Evolutionary conservation across 2,113 vertebrate genomes (phyloP).

Genomic region (Dromaius novaehollandiae): DNA sequence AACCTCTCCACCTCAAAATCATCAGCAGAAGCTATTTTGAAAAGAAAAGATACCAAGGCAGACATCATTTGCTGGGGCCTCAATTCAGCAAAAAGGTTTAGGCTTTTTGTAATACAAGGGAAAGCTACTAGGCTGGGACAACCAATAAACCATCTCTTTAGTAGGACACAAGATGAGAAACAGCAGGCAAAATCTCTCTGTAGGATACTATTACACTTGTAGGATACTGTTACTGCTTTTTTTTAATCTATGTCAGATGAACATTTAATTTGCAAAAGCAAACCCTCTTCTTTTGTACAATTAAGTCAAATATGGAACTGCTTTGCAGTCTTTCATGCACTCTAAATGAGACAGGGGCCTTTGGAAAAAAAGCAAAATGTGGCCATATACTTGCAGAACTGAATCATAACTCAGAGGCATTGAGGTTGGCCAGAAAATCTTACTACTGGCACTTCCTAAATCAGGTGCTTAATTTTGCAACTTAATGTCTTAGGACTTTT

Average conservation of each 20-base stretch:
- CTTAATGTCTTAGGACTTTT: background rate
- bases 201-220: background rate
- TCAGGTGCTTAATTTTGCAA: background rate
- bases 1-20: background rate
- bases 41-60: background rate
- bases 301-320: background rate
- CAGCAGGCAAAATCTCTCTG: background rate
- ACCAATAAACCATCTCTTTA: background rate
- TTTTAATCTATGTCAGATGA: background rate
- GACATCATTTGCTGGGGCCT: background rate
- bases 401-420: background rate
- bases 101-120: background rate
- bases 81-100: background rate
- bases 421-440: background rate
- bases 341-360: background rate
- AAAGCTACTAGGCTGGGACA: accelerated
- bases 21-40: background rate
- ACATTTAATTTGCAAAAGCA: background rate
- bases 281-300: background rate
- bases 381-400: background rate
- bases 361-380: background rate
- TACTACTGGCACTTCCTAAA: background rate
- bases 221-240: background rate
- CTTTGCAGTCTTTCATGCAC: background rate
- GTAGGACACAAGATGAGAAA: background rate